Evolutionary conservation across 2,888 invertebrate genomes (phyloP), one percentile per base, ranked within the genome.

Genomic region (Stenolophus ochropezus): DNA sequence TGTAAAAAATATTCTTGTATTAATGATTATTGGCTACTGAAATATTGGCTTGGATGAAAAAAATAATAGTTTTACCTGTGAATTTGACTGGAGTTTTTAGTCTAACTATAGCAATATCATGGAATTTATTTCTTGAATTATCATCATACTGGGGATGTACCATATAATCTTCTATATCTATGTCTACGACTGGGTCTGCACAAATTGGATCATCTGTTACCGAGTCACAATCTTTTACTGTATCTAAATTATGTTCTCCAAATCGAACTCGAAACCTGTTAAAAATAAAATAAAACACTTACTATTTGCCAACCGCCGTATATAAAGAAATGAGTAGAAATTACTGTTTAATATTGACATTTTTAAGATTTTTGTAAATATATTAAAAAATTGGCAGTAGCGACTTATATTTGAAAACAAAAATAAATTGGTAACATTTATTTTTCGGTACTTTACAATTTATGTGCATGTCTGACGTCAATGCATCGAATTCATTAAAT

Each of bases 131-230:
- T 1, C 14, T 82, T 5, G 65, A 27, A 20, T 82, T 83, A 18
- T 85, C 85, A n/a, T 84, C 83, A 85, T 94, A 94, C 0, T 86
- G 85, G 69, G 92, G 91, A 86, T 94, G 94, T 0, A 91, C 88
- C 21, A 93, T 92, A 20, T 90, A 87, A 73, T 91, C 88, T 80
- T 93, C 93, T 1, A 94, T 88, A 0, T 89, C 88, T 0, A 94
- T 88, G 85, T 93, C 92, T 33, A 91, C 85, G 0, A 91, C 90
- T 0, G 90, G 88, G 0, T 89, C 90, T 0, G 92, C 90, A 87
- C 94, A 94, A 0, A 84, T 83, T n/a, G 81, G 79, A 5, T 82
- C 71, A 33, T 18, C 65, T 4, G 16, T 18, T 14, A 18, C 2
- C 2, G 4, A 14, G 16, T 33, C 65, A 83, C 91, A 91, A 85